Conservation (phyloP, 2,113 vertebrate genomes). For the Trematomus loennbergii region DNA sequence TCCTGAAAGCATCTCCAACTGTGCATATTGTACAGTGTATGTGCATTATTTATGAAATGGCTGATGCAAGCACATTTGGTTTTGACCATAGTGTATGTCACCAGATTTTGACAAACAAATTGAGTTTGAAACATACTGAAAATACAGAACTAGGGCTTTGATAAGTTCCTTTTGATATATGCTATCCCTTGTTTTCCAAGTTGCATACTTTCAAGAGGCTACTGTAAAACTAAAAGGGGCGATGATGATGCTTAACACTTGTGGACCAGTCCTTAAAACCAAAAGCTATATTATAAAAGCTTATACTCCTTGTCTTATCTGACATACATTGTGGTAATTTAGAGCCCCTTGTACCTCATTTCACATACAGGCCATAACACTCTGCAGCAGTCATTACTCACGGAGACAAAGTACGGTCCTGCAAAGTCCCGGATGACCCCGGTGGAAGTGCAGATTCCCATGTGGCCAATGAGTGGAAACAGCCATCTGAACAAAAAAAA, state of each 20-base stretch:
- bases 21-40: too few species aligned
- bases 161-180: neutral
- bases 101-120: neutral
- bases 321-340: neutral
- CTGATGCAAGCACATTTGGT: neutral
- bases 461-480: constrained; percentile 96
- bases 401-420: constrained; percentile 96
- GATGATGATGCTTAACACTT: too few species aligned
- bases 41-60: neutral
- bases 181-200: neutral
- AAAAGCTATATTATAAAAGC: neutral
- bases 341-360: neutral
- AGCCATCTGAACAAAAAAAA: constrained; percentile 87
- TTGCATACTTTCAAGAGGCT: neutral
- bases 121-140: neutral
- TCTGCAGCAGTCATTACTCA: constrained; percentile 79
- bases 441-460: constrained; percentile 96
- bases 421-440: constrained; percentile 98
- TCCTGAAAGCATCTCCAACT: too few species aligned
- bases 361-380: neutral
- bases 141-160: neutral
- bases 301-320: neutral
- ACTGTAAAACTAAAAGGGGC: neutral
- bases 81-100: too few species aligned
- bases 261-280: too few species aligned